These are phyloP conservation scores for Sycophaga agraensis DNA, from an alignment of 1,140 invertebrate species.

Conservation along the genomic window DNA sequence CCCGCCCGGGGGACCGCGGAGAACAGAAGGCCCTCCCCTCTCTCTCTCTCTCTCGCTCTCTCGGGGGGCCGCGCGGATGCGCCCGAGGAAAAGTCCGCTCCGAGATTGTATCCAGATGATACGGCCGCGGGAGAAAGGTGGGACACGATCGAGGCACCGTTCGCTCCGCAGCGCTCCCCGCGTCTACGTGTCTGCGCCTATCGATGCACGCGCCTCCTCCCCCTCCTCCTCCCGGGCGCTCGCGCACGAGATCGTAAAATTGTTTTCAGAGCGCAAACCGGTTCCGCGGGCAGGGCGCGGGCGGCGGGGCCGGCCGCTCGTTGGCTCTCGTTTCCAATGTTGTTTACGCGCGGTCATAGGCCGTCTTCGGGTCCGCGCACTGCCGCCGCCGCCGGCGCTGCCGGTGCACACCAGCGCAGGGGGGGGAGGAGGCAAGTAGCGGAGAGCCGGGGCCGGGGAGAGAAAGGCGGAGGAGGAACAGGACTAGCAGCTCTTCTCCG, in stretches of 20 bases:
- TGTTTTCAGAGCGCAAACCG: constrained; percentile 53
- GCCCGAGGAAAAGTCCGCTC: too few species aligned
- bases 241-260: constrained; percentile 48
- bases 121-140: constrained; percentile 14
- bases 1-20: too few species aligned
- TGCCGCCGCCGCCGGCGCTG: too few species aligned
- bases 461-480: neutral
- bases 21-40: too few species aligned
- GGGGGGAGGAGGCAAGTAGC: neutral
- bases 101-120: too few species aligned
- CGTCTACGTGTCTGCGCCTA: too few species aligned
- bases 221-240: constrained; percentile 7
- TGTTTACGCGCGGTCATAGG: constrained; percentile 54
- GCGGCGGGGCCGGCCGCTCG: neutral
- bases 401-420: neutral
- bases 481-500: neutral
- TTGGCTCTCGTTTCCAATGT: constrained; percentile 52
- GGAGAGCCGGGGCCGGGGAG: neutral
- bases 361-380: constrained; percentile 39
- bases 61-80: neutral
- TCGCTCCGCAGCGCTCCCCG: neutral
- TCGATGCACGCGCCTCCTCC: too few species aligned
- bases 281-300: too few species aligned
- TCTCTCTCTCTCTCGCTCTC: neutral
- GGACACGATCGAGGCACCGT: neutral